These are phyloP conservation scores for Papilio xuthus DNA, from an alignment of 1,140 invertebrate species.

Conservation along the genomic window DNA sequence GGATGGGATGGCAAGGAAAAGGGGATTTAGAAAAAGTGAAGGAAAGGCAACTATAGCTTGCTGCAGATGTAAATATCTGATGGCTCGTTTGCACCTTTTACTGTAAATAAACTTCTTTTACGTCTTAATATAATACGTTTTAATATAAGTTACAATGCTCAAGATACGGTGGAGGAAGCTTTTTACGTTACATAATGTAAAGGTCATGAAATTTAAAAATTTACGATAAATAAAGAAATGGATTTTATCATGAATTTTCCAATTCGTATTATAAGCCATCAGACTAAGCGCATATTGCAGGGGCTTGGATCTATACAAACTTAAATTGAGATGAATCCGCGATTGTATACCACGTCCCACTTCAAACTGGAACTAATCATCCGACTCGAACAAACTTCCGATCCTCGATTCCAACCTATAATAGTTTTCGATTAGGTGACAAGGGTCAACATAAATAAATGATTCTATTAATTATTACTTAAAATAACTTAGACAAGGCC, in stretches of 20 bases:
- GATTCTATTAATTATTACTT: slow-evolving; percentile 27
- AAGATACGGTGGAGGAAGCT: too few relatives aligned
- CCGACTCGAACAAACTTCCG: slow-evolving; percentile 31
- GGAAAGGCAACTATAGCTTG: too few relatives aligned
- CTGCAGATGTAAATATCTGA: too few relatives aligned
- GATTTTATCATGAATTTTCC: background rate
- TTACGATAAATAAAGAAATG: too few relatives aligned
- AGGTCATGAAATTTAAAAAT: too few relatives aligned
- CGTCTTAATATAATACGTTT: too few relatives aligned
- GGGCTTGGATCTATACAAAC: background rate
- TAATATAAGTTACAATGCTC: too few relatives aligned
- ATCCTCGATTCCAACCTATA: slow-evolving; percentile 22
- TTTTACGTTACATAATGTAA: too few relatives aligned
- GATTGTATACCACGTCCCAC: background rate
- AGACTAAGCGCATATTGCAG: slow-evolving; percentile 11
- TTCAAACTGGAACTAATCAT: slow-evolving; percentile 35
- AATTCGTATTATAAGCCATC: background rate
- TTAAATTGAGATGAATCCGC: slow-evolving; percentile 15
- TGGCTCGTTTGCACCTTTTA: too few relatives aligned
- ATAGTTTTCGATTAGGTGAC: slow-evolving; percentile 30
- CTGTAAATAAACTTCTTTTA: too few relatives aligned
- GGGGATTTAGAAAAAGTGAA: too few relatives aligned
- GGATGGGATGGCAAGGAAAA: too few relatives aligned
- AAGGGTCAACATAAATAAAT: slow-evolving; percentile 29
- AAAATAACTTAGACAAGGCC: background rate